These are phyloP conservation scores for Plodia interpunctella DNA, from an alignment of 1,140 invertebrate species.

Conservation along the genomic window DNA sequence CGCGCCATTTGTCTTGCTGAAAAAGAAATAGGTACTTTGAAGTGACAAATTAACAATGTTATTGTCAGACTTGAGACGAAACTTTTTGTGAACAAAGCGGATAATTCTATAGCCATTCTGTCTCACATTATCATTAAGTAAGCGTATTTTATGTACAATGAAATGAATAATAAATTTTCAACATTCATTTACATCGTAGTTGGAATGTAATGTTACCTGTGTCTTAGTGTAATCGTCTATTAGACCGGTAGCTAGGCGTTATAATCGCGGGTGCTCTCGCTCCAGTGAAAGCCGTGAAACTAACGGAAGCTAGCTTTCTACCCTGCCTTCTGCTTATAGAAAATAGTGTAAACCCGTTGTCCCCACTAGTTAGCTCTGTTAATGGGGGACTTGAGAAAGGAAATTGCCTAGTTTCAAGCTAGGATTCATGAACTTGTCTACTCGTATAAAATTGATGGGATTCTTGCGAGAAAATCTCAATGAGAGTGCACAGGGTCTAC, in stretches of 20 bases:
- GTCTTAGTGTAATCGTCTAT: background rate
- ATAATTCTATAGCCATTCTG: slow-evolving; percentile 3
- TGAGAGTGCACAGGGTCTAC: too few species aligned
- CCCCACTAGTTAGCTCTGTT: background rate
- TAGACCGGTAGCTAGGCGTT: slow-evolving; percentile 17
- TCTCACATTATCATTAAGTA: background rate
- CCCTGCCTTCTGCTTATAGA: slow-evolving; percentile 49
- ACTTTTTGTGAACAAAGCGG: slow-evolving; percentile 5
- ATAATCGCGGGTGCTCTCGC: slow-evolving; percentile 39
- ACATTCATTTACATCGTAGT: background rate
- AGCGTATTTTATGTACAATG: background rate
- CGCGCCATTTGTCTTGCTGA: slow-evolving; percentile 40
- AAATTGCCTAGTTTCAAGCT: too few species aligned
- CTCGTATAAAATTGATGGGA: too few species aligned
- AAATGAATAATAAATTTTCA: background rate
- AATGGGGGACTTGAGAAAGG: background rate
- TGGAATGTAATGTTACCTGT: background rate
- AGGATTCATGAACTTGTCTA: too few species aligned
- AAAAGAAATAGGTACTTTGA: slow-evolving; percentile 43
- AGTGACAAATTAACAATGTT: slow-evolving; percentile 49
- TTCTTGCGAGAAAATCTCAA: too few species aligned
- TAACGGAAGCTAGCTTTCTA: slow-evolving; percentile 69
- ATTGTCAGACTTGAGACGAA: slow-evolving; percentile 20
- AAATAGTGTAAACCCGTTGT: slow-evolving; percentile 13
- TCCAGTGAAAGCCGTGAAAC: slow-evolving; percentile 60